These are phyloP conservation scores for Eumacrocentrus americanus DNA, from an alignment of 2,888 invertebrate species.

Conservation along the genomic window DNA sequence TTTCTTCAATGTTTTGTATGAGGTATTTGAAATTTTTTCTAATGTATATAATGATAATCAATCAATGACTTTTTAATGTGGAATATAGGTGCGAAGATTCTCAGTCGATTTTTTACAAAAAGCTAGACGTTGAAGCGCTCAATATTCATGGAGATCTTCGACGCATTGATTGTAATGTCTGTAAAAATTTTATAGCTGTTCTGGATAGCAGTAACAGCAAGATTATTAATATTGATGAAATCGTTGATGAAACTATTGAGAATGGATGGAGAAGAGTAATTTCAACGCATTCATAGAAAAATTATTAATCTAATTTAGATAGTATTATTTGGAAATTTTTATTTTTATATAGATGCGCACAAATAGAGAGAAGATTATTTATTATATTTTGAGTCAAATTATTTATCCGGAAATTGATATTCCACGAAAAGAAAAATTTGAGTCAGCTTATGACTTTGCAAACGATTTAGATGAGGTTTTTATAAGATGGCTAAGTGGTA, in stretches of 20 bases:
- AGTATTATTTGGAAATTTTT: neutral
- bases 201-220: constrained; percentile 21
- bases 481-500: constrained; percentile 48
- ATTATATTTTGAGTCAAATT: constrained; percentile 50
- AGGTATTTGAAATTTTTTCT: constrained; percentile 22
- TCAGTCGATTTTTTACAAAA: constrained; percentile 57
- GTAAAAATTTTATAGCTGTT: constrained; percentile 38
- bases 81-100: constrained; percentile 32
- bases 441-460: constrained; percentile 48
- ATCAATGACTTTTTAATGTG: neutral
- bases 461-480: constrained; percentile 45
- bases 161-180: constrained; percentile 40
- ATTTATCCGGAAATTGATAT: constrained; percentile 51
- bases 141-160: constrained; percentile 36
- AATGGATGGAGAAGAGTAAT: constrained; percentile 39
- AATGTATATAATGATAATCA: neutral
- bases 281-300: neutral
- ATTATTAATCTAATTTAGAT: neutral
- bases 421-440: constrained; percentile 43
- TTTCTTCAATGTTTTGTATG: constrained; percentile 32
- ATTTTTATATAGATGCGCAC: constrained; percentile 41
- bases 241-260: constrained; percentile 31
- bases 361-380: constrained; percentile 43
- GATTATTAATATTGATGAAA: constrained; percentile 30
- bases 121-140: constrained; percentile 34